Conservation (phyloP, 2,888 invertebrate genomes). For the Lepeophtheirus nordmannii region DNA sequence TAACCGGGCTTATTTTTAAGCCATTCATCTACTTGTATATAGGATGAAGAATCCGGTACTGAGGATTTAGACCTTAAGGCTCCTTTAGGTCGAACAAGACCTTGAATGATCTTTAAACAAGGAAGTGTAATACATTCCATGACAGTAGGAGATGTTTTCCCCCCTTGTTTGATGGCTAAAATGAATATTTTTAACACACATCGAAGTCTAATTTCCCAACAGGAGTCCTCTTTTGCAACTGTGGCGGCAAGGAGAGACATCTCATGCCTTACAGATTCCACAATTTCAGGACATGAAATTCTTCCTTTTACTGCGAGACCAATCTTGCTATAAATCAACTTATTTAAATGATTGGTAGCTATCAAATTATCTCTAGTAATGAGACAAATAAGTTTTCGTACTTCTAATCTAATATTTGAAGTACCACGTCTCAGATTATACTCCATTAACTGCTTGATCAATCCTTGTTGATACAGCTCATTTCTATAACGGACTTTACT, state of each 20-base stretch:
- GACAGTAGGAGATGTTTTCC: constrained; percentile 54
- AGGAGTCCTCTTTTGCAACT: constrained; percentile 78
- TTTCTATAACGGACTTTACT: constrained; percentile 57
- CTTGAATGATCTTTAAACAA: constrained; percentile 75
- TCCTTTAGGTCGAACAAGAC: constrained; percentile 45
- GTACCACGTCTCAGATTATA: constrained; percentile 77
- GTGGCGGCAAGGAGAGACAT: constrained; percentile 71
- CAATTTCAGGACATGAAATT: constrained; percentile 54
- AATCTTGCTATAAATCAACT: constrained; percentile 62
- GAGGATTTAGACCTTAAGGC: constrained; percentile 43
- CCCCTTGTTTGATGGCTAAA: constrained; percentile 32
- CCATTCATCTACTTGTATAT: constrained; percentile 58
- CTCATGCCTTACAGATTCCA: constrained; percentile 66
- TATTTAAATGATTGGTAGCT: constrained; percentile 67
- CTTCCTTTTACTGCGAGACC: constrained; percentile 45
- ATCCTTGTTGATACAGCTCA: constrained; percentile 61
- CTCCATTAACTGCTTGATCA: constrained; percentile 73
- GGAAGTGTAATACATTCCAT: constrained; percentile 81
- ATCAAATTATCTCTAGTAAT: constrained; percentile 66
- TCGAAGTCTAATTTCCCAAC: constrained; percentile 76
- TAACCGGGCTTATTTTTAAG: constrained; percentile 51
- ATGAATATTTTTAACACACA: constrained; percentile 38
- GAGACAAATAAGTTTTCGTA: constrained; percentile 27
- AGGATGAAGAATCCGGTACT: constrained; percentile 7
- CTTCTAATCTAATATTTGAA: constrained; percentile 38